Evolutionary conservation across 2,113 vertebrate species (phyloP).

Genomic region (Anoplopoma fimbria): DNA sequence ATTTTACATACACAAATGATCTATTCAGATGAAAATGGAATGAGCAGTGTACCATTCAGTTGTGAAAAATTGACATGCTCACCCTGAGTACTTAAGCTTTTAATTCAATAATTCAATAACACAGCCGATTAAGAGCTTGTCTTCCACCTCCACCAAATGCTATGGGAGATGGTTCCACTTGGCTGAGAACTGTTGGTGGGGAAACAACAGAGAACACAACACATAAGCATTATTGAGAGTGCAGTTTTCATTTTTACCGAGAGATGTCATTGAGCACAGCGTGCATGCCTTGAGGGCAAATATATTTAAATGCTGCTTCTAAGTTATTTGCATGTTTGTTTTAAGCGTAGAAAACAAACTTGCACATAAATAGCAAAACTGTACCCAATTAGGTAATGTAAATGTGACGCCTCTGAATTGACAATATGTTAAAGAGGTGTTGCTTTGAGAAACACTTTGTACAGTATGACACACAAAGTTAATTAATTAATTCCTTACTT

Average conservation of each 20-base stretch:
- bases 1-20: constrained; percentile 83
- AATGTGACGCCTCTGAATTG: constrained; percentile 32
- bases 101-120: constrained; percentile 85
- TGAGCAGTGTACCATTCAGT: constrained; percentile 81
- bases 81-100: constrained; percentile 84
- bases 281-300: constrained; percentile 45
- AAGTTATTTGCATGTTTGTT: constrained; percentile 67
- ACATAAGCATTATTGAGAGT: constrained; percentile 66
- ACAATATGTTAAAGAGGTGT: constrained; percentile 33
- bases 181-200: constrained; percentile 67
- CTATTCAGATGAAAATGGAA: constrained; percentile 82
- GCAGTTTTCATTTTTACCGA: constrained; percentile 66
- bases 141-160: constrained; percentile 79
- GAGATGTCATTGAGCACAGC: constrained; percentile 71
- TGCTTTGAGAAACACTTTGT: constrained; percentile 36
- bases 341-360: constrained; percentile 41
- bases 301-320: constrained; percentile 58
- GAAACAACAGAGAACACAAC: constrained; percentile 62
- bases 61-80: constrained; percentile 82
- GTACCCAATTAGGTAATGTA: constrained; percentile 41
- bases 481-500: background rate
- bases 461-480: background rate
- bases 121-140: constrained; percentile 82
- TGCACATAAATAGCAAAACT: constrained; percentile 43
- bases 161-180: constrained; percentile 77